These are phyloP conservation scores for Drosophila kohkoa DNA, from an alignment of 1,140 invertebrate genomes.

Conservation along the genomic window DNA sequence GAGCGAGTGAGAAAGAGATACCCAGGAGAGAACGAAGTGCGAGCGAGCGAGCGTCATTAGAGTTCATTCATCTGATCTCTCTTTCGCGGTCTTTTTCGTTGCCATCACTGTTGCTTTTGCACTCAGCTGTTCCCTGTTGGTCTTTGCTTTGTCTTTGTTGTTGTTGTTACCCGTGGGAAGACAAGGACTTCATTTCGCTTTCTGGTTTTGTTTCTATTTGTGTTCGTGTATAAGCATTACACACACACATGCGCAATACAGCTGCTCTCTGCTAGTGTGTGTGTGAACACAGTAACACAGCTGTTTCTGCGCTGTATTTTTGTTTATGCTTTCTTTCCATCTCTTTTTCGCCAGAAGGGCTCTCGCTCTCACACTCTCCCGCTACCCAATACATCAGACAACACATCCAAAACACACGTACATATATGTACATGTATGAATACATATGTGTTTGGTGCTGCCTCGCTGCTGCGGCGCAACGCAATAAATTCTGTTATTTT, in stretches of 20 bases:
- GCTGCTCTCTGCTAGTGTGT: constrained; percentile 63
- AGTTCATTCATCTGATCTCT: constrained; percentile 59
- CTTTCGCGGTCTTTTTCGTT: not conserved
- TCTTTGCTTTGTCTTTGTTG: not conserved
- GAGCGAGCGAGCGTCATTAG: constrained; percentile 14
- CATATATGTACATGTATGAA: no score
- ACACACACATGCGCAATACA: constrained; percentile 27
- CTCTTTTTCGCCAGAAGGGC: constrained; percentile 2
- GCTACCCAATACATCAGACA: not conserved
- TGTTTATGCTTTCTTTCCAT: constrained; percentile 53
- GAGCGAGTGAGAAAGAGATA: constrained; percentile 36
- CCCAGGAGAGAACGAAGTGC: constrained; percentile 1
- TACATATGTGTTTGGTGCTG: not conserved
- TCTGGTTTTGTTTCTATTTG: constrained; percentile 51
- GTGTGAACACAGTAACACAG: constrained; percentile 38
- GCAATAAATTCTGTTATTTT: constrained; percentile 70
- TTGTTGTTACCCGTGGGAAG: not conserved
- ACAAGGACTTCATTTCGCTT: constrained; percentile 49
- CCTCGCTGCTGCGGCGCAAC: constrained; percentile 47
- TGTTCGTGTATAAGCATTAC: constrained; percentile 6
- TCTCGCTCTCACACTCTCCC: constrained; percentile 24
- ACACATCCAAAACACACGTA: not conserved
- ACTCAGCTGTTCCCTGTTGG: constrained; percentile 63
- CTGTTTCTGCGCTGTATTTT: constrained; percentile 64
- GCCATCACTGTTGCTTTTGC: constrained; percentile 21